Conservation (phyloP, 2,113 vertebrate genomes). For the Neolamprologus tretocephalus region DNA sequence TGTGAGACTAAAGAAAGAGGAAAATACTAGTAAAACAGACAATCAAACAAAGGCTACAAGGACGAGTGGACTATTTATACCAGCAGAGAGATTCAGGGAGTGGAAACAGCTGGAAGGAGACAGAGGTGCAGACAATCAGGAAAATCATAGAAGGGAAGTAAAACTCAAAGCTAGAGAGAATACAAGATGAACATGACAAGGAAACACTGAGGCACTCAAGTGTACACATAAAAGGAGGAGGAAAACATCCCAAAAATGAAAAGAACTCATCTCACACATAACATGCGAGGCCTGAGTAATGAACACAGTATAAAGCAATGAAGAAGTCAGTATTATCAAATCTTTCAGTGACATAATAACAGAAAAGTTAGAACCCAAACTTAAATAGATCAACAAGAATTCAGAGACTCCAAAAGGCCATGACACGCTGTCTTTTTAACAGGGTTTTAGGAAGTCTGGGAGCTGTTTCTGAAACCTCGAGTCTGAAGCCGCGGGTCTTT, state of each 20-base stretch:
- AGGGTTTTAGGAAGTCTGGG: not conserved
- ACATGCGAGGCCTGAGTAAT: not conserved
- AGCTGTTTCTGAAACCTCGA: not conserved
- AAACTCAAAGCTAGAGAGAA: not conserved
- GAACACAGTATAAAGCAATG: not conserved
- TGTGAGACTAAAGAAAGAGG: not conserved
- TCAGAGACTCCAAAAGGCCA: not conserved
- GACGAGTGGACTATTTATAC: not conserved
- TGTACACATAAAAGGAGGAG: not conserved
- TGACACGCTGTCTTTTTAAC: not conserved
- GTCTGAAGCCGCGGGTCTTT: not conserved
- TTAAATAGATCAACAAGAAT: not conserved
- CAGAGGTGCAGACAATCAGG: not conserved
- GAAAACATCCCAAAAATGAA: not conserved
- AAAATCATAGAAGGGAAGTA: not conserved
- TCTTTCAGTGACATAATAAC: not conserved
- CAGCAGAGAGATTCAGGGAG: not conserved
- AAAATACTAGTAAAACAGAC: not conserved
- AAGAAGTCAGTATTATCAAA: not conserved
- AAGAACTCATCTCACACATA: not conserved
- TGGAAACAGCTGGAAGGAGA: not conserved
- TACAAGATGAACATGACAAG: not conserved
- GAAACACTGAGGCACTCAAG: not conserved
- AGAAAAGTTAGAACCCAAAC: not conserved
- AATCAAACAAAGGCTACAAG: not conserved